Base-by-base conservation (phyloP, 2,888 invertebrate genomes). In the Cremastinae sp. region DNA sequence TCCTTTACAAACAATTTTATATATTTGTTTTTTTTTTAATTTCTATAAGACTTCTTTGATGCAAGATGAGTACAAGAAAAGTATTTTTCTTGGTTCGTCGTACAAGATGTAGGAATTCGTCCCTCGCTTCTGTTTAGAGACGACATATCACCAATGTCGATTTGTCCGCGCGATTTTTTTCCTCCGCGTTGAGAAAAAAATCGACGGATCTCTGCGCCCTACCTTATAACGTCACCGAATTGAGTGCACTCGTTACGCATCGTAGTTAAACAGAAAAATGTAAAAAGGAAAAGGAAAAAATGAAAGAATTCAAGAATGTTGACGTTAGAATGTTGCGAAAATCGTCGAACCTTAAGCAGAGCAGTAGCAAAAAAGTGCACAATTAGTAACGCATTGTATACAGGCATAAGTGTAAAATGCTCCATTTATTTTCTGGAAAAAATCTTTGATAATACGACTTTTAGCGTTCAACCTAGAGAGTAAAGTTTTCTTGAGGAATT, bases 1-100 rank as follows among this genome's bases (percentile, higher is more conserved):
- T 70, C 56, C 28, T 68, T 43, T 36, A 61, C 16, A 18, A 41
- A 53, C 51, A 43, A 28, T 71, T 36, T n/a, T 59, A 28, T 36
- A 22, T 18, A 49, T 51, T 14, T 16, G 47, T 69, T 18, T 22
- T 49, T 66, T 36, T 61, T 20, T 16, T 16, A 16, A 0, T n/a
- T 1, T 16, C 62, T 49, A 14, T 36, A 34, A 12, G 58, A 12
- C 14, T 10, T 22, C 2, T 53, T 38, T n/a, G 51, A 36, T n/a
- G 22, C 10, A 38, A 18, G 38, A 22, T 22, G 9, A 49, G 20
- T 8, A 5, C 1, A 8, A 14, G 12, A 14, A 45, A 18, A 16
- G 20, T 43, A 20, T 53, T 53, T 53, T 28, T 47, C 16, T 53
- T 28, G 9, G 2, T 49, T 20, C 9, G 22, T 28, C 53, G 45